These are phyloP conservation scores for Phainopepla nitens DNA, from an alignment of 2,113 vertebrate species.

Conservation along the genomic window DNA sequence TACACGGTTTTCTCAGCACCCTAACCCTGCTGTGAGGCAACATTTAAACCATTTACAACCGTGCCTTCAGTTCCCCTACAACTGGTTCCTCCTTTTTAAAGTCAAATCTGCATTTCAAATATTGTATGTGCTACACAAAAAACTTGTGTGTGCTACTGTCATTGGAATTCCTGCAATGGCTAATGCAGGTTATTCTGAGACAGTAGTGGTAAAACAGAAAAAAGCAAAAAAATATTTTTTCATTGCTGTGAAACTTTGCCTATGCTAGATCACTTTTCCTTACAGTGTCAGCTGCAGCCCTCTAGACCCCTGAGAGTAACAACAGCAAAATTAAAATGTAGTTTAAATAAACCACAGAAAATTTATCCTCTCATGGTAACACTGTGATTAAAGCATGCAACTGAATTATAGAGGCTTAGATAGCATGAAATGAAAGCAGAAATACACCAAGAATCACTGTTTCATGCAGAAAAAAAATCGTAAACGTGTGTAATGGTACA, in stretches of 20 bases:
- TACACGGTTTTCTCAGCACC: not conserved
- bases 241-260: not conserved
- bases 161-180: not conserved
- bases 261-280: not conserved
- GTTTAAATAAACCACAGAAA: constrained; percentile 15
- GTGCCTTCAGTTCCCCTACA: not conserved
- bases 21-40: not conserved
- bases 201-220: not conserved
- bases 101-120: not conserved
- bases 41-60: not conserved
- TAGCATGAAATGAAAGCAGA: constrained; percentile 43
- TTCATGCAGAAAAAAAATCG: constrained; percentile 20
- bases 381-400: constrained; percentile 25
- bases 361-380: not conserved
- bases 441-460: constrained; percentile 30
- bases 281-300: not conserved
- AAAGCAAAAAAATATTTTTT: rapidly evolving
- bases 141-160: not conserved
- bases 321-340: not conserved
- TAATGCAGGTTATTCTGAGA: not conserved
- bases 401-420: constrained; percentile 18
- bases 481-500: constrained; percentile 34
- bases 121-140: no score
- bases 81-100: not conserved
- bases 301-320: not conserved